Evolutionary conservation across 2,113 vertebrate species (phyloP), one percentile per base, ranked within the genome.

Genomic region (Regulus satrapa): DNA sequence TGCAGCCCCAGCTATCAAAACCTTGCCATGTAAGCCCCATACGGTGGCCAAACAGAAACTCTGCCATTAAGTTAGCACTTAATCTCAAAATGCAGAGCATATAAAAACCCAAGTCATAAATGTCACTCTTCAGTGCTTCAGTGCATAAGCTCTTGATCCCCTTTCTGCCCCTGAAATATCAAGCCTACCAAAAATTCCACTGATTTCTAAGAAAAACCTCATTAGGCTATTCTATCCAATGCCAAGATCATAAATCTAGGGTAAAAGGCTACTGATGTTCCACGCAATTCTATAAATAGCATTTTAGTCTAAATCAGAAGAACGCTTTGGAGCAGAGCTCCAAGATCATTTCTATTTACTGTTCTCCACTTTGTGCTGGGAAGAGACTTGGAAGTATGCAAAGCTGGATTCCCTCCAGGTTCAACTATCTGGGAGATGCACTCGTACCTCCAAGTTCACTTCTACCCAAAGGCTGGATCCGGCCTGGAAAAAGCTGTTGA

Each of bases 321-420:
- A 62, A 18, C 1, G 0, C 45, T 72, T 52, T 19, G n/a, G 41
- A 94, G 18, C 73, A 75, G 78, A 54, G 43, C 62, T 89, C 43
- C 81, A 72, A 72, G 15, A 72, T 64, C 64, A 73, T 19, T 54
- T 82, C 71, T 66, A 59, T 92, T 82, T 82, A 56, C 49, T 73
- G 62, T 51, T 85, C 56, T 69, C 36, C 58, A 72, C 28, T 61
- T 89, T 56, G 20, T 2, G 8, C 62, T 78, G 71, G 48, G 84
- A 88, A 89, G 52, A 3, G 0, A 45, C 20, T 41, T 5, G 7
- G 31, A 78, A 92, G 20, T 13, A 45, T 31, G 62, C 31, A 92
- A 52, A 88, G 41, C 54, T 45, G 58, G 66, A 79, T 41, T 61
- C 20, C 25, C 61, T 92, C 94, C 85, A 85, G 28, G 38, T 29